Base-by-base conservation (phyloP, 2,797 vertebrate species). In the Enteromius thamalakanensis region DNA sequence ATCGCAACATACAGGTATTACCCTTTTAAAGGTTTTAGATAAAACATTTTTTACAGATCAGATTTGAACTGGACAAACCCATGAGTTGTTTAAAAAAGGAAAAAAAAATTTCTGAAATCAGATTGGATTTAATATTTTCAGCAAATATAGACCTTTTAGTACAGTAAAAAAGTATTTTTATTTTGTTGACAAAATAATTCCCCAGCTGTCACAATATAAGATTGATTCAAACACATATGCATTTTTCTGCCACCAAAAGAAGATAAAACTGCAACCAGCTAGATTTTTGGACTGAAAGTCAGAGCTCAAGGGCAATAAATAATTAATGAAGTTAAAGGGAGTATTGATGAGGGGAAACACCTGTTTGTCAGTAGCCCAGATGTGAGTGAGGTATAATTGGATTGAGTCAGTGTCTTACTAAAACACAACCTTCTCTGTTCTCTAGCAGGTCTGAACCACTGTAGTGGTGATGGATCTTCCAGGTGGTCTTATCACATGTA, bases 311-410 rank as follows among this genome's bases (percentile, higher is more conserved):
- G 45, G 26, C 17, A 67, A 74, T 76, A 32, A 65, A 76, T 67
- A 40, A 51, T 81, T 51, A 21, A 82, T 34, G 34, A 67, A 67
- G 32, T 32, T 82, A 29, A 68, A 76, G 71, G 15, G 4, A 42
- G 34, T 51, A 75, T 29, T 76, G 60, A 70, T 70, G 79, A 80
- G 67, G 10, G 51, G 32, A 80, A 70, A 80, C n/a, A 70, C 65
- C 67, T 75, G 42, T 82, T 51, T 82, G 71, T 76, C 68, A 80
- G 68, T 32, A 51, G 60, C 9, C 71, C n/a, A 74, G 60, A 67
- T 53, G 80, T 53, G 42, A 80, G 68, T 55, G 78, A 32, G 4
- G n/a, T 32, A 10, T 40, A 53, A 40, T 26, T 32, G 9, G 45
- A 42, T 17, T 32, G 60, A 79, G 60, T 51, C 60, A 79, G 11